Conservation (phyloP, 2,888 invertebrate species). For the Drosophila austrosaltans region DNA sequence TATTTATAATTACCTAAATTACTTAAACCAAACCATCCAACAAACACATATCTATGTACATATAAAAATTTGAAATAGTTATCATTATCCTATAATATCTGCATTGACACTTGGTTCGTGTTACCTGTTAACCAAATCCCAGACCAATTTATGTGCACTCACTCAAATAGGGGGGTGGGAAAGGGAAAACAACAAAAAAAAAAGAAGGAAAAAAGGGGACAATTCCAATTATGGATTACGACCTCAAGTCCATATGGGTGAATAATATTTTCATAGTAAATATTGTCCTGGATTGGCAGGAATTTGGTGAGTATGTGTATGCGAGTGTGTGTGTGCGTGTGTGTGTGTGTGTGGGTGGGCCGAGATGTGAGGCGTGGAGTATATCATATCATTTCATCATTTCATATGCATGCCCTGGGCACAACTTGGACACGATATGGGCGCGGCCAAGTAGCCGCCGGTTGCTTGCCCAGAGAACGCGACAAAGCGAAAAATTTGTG, state of each 20-base stretch:
- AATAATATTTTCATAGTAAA: slow-evolving; percentile 71
- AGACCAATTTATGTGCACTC: slow-evolving; percentile 36
- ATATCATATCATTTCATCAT: slow-evolving; percentile 45
- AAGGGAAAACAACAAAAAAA: too few relatives aligned
- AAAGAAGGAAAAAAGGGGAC: slow-evolving; percentile 31
- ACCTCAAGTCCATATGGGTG: slow-evolving; percentile 71
- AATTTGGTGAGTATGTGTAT: slow-evolving; percentile 15
- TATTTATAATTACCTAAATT: too few relatives aligned
- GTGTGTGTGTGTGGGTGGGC: background rate
- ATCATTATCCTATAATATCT: background rate
- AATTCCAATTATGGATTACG: slow-evolving; percentile 74
- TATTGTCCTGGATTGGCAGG: slow-evolving; percentile 48
- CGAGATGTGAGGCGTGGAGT: background rate
- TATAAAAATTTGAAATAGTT: too few relatives aligned
- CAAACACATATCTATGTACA: too few relatives aligned
- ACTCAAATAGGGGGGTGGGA: slow-evolving; percentile 17
- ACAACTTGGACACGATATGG: slow-evolving; percentile 65
- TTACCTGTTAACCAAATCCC: slow-evolving; percentile 28
- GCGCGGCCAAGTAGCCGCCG: slow-evolving; percentile 67
- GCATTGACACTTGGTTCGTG: background rate
- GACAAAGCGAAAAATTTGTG: slow-evolving; percentile 80
- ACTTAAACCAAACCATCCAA: too few relatives aligned
- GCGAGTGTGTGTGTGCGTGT: slow-evolving; percentile 10
- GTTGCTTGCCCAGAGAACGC: slow-evolving; percentile 70
- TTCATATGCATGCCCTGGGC: slow-evolving; percentile 69